phyloP scores from a whole-genome alignment of 2,888 invertebrate species.

The Lampropteryx suffumata region DNA sequence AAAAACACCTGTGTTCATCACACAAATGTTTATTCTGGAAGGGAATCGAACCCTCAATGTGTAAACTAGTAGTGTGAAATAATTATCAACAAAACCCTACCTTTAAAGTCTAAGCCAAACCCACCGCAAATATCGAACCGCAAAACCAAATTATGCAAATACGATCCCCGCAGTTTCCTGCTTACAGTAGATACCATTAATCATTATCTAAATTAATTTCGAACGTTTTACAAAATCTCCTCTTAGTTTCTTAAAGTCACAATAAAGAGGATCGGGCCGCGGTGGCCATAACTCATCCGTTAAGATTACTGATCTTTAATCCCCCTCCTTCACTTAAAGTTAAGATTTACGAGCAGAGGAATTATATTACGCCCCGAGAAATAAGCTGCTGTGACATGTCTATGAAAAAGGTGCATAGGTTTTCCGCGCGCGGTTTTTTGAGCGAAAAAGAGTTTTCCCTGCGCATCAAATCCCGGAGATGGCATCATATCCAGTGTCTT shows the following conservation, averaged over 20 bases:
- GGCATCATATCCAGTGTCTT: too few relatives aligned
- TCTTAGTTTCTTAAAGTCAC: conserved; percentile 83
- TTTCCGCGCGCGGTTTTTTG: conserved; percentile 10
- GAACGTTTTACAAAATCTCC: conserved; percentile 80
- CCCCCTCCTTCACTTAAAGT: conserved; percentile 88
- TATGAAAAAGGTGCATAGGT: conserved; percentile 64
- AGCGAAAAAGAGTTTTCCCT: background rate
- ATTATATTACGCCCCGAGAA: conserved; percentile 84
- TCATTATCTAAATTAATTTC: conserved; percentile 83
- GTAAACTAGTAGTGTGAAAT: conserved; percentile 7
- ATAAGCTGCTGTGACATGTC: conserved; percentile 58
- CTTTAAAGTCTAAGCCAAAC: conserved; percentile 34
- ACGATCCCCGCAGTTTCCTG: conserved; percentile 55
- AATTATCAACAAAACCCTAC: conserved; percentile 16
- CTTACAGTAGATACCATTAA: conserved; percentile 73
- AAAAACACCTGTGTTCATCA: too few relatives aligned
- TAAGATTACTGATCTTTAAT: conserved; percentile 90
- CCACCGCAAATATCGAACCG: conserved; percentile 42
- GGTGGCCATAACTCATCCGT: conserved; percentile 86
- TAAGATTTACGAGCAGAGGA: conserved; percentile 87
- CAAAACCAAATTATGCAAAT: conserved; percentile 73
- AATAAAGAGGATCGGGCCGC: conserved; percentile 77
- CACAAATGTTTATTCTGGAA: too few relatives aligned
- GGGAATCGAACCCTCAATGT: too few relatives aligned
- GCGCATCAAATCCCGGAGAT: too few relatives aligned